Evolutionary conservation across 1,140 invertebrate species (phyloP).

Genomic region (Spodoptera litura): DNA sequence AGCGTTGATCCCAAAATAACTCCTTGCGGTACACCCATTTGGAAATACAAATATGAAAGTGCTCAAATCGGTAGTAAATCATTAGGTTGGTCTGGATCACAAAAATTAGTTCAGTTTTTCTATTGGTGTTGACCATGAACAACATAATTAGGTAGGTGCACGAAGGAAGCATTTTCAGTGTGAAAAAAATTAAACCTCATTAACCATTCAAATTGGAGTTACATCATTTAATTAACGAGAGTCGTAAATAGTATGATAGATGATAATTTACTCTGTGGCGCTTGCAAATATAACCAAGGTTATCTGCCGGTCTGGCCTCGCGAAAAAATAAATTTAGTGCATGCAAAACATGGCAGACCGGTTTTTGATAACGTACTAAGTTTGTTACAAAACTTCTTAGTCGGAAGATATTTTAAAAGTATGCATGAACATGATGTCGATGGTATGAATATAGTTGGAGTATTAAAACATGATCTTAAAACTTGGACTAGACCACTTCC

Average conservation of each 20-base stretch:
- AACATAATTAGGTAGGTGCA: not conserved
- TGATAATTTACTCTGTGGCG: slow-evolving; percentile 38
- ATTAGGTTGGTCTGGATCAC: no score
- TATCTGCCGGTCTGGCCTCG: slow-evolving; percentile 49
- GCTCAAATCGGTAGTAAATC: no score
- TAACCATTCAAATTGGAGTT: slow-evolving; percentile 44
- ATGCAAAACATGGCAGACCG: slow-evolving; percentile 49
- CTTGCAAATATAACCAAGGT: slow-evolving; percentile 54
- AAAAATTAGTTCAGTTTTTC: no score
- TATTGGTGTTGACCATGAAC: not conserved
- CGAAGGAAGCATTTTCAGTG: not conserved
- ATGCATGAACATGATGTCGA: no score
- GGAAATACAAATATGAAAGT: no score
- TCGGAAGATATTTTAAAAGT: no score
- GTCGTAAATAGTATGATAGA: slow-evolving; percentile 50
- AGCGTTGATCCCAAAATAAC: not conserved
- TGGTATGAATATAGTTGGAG: not conserved
- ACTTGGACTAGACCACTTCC: no score
- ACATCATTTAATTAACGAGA: slow-evolving; percentile 53
- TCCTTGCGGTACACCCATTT: not conserved
- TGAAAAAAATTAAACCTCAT: slow-evolving; percentile 39
- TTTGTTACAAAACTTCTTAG: no score
- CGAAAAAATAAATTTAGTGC: slow-evolving; percentile 38
- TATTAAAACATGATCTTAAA: not conserved
- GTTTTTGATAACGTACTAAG: slow-evolving; percentile 46